Evolutionary conservation across 2,888 invertebrate genomes (phyloP).

Genomic region (Schizotus pectinicornis): DNA sequence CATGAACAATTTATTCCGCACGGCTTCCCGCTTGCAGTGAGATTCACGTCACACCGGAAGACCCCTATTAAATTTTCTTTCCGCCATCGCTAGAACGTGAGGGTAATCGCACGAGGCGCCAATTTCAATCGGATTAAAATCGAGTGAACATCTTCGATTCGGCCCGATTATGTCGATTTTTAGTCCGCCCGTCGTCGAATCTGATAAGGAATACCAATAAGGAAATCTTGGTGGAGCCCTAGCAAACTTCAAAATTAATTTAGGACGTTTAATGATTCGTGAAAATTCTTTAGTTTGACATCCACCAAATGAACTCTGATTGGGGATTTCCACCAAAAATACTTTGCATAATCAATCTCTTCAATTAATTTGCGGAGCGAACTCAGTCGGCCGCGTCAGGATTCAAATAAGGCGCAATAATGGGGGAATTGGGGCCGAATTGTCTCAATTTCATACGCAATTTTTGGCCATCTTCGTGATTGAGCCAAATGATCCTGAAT

Average conservation of each 20-base stretch:
- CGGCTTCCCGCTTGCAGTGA: conserved; percentile 4
- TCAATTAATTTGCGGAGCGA: conserved; percentile 30
- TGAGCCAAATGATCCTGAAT: not conserved
- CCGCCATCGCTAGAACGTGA: not conserved
- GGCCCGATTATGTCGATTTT: conserved; percentile 25
- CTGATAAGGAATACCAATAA: conserved; percentile 26
- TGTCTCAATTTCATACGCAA: not conserved
- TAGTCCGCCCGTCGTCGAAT: conserved; percentile 7
- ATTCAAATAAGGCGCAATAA: too few species aligned
- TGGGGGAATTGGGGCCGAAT: not conserved
- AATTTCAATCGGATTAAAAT: conserved; percentile 12
- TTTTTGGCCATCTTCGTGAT: not conserved
- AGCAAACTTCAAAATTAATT: conserved; percentile 43
- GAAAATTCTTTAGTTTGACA: conserved; percentile 44
- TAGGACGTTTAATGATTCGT: conserved; percentile 44
- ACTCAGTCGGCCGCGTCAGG: too few species aligned
- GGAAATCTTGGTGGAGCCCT: conserved; percentile 29
- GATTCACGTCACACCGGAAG: not conserved
- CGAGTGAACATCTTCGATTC: not conserved
- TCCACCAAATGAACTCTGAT: conserved; percentile 36
- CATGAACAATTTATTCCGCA: conserved; percentile 5
- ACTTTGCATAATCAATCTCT: conserved; percentile 37
- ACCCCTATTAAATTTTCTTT: conserved; percentile 1
- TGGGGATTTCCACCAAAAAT: conserved; percentile 30
- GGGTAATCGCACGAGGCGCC: conserved; percentile 1